Conservation (phyloP, 2,113 vertebrate genomes). For the Cinclus mexicanus region DNA sequence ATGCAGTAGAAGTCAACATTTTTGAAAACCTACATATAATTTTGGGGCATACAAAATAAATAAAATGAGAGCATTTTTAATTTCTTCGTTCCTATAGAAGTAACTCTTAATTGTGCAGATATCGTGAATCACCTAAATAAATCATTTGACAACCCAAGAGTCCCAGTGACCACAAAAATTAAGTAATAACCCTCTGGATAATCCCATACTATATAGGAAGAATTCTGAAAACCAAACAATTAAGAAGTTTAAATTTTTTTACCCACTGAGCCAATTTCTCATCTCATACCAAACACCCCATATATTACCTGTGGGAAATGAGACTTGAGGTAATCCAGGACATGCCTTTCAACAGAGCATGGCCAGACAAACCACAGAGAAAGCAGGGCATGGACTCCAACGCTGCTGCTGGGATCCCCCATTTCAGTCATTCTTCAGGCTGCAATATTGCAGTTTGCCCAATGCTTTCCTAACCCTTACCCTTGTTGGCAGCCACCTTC, state of each 20-base stretch:
- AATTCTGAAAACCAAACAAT: not conserved
- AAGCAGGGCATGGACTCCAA: not conserved
- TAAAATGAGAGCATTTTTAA: not conserved
- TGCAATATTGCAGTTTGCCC: not conserved
- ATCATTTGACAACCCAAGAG: not conserved
- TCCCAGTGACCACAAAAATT: not conserved
- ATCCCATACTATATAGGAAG: not conserved
- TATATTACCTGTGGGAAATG: not conserved
- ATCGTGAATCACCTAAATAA: not conserved
- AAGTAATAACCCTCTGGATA: not conserved
- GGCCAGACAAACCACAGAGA: not conserved
- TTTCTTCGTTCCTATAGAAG: not conserved
- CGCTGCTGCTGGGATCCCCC: fast-evolving
- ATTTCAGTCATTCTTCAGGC: not conserved
- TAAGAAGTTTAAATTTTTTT: not conserved
- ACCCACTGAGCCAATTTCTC: not conserved
- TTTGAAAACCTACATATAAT: not conserved
- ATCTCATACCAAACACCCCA: not conserved
- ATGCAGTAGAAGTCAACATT: not conserved
- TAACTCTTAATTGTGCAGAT: not conserved
- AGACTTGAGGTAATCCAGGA: not conserved
- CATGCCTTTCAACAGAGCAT: not conserved
- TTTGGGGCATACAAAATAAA: not conserved
- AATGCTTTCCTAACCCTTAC: not conserved
- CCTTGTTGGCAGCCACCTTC: not conserved